phyloP scores from a whole-genome alignment of 2,888 invertebrate genomes.

The Sarcophaga carnaria region DNA sequence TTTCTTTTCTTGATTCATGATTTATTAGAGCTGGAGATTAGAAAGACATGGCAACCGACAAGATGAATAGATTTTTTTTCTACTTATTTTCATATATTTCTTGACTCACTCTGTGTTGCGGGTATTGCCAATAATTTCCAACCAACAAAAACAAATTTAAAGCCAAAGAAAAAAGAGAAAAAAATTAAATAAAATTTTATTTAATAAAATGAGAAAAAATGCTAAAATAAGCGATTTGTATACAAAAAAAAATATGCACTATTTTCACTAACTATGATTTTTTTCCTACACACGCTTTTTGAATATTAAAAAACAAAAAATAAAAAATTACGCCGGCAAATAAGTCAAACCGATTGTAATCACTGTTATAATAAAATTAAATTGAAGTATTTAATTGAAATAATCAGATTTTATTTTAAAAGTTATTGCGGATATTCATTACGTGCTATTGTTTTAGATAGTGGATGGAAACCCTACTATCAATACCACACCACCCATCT shows the following conservation, averaged over 20 bases:
- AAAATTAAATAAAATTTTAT: slow-evolving; percentile 7
- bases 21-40: slow-evolving; percentile 58
- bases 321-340: background rate
- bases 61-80: slow-evolving; percentile 32
- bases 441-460: too few species aligned
- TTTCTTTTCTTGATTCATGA: slow-evolving; percentile 32
- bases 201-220: slow-evolving; percentile 20
- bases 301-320: background rate
- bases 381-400: background rate
- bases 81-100: background rate
- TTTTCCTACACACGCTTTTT: slow-evolving; percentile 21
- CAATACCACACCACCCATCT: too few species aligned
- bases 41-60: slow-evolving; percentile 50
- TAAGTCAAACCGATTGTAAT: background rate
- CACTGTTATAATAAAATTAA: slow-evolving; percentile 24
- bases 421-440: background rate
- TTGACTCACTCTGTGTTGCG: background rate
- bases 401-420: background rate
- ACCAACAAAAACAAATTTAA: background rate
- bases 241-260: slow-evolving; percentile 15
- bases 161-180: background rate
- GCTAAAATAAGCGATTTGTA: background rate
- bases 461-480: too few species aligned
- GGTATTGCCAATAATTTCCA: background rate
- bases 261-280: slow-evolving; percentile 48